phyloP scores from a whole-genome alignment of 2,888 invertebrate genomes.

The Dexiosoma caninum region DNA sequence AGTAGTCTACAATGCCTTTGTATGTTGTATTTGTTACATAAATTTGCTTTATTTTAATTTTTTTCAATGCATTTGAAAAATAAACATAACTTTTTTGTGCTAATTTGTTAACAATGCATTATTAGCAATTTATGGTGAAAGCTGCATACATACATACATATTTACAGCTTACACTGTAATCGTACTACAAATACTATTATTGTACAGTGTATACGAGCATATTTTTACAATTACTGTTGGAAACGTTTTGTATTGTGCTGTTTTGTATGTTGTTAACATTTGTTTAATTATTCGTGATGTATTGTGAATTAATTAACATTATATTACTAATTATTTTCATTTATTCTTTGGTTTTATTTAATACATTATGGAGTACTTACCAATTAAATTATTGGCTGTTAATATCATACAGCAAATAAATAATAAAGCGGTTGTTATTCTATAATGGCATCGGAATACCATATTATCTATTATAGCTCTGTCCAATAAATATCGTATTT shows the following conservation, averaged over 20 bases:
- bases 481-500: slow-evolving; percentile 92
- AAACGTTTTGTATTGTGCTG: slow-evolving; percentile 40
- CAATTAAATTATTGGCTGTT: slow-evolving; percentile 93
- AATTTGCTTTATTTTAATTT: not conserved
- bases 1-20: slow-evolving; percentile 46
- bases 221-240: not conserved
- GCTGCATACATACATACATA: no score
- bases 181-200: no score
- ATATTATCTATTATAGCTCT: slow-evolving; percentile 93
- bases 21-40: not conserved
- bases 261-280: slow-evolving; percentile 38
- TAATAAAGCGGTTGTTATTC: slow-evolving; percentile 90
- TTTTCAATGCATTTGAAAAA: slow-evolving; percentile 1
- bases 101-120: slow-evolving; percentile 41
- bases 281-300: slow-evolving; percentile 43
- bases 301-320: slow-evolving; percentile 51
- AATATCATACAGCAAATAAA: slow-evolving; percentile 92
- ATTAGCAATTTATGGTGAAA: slow-evolving; percentile 51
- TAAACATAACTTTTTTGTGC: slow-evolving; percentile 1
- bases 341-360: not conserved
- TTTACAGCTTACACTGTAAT: no score
- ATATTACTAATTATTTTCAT: slow-evolving; percentile 4
- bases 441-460: slow-evolving; percentile 92
- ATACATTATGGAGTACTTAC: slow-evolving; percentile 79
- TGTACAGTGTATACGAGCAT: not conserved